Base-by-base conservation (phyloP, 2,888 invertebrate species). In the Apodemia duryi region DNA sequence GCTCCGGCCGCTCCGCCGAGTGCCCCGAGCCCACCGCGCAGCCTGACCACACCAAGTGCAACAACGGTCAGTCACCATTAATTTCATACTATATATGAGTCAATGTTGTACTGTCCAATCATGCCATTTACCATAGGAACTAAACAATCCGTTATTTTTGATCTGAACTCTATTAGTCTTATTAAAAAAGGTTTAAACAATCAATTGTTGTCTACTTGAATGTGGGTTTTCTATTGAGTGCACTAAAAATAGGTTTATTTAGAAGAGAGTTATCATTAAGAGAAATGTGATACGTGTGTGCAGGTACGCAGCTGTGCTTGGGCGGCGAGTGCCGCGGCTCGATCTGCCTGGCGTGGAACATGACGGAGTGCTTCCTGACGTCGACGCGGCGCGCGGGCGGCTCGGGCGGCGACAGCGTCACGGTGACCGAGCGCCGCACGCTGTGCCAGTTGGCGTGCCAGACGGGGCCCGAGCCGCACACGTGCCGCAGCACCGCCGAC, bases 401-500 rank as follows among this genome's bases (percentile, higher is more conserved):
- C 38, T 38, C 38, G 38, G 70, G 77, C 7, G 84, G 87, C 21
- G 90, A 86, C 71, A 90, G 89, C 29, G 89, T 88, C 60, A 83
- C 83, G 2, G 86, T 89, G 7, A 95, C 95, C 66, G 94, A 97
- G 86, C 95, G 97, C 75, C 93, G 97, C 70, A 95, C 96, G 80
- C 93, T 99, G 66, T 99, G 99, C 91, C 98, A 98, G 86, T 93
- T 99, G 71, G 99, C 99, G n/a, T 99, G 99, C 84, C 97, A 97
- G 88, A 96, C 95, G 77, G 96, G 96, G 38, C 95, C 95, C 21
- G 94, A 95, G 73, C 88, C 93, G 1, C 91, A 93, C 74, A 94
- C 95, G 6, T 98, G 98, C 79, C 93, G 95, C 69, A 97, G 97
- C 80, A 98, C 98, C 3, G 97, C 97, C 62, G 97, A 97, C 83